Base-by-base conservation (phyloP, 1,140 invertebrate genomes). In the Bombus terrestris region DNA sequence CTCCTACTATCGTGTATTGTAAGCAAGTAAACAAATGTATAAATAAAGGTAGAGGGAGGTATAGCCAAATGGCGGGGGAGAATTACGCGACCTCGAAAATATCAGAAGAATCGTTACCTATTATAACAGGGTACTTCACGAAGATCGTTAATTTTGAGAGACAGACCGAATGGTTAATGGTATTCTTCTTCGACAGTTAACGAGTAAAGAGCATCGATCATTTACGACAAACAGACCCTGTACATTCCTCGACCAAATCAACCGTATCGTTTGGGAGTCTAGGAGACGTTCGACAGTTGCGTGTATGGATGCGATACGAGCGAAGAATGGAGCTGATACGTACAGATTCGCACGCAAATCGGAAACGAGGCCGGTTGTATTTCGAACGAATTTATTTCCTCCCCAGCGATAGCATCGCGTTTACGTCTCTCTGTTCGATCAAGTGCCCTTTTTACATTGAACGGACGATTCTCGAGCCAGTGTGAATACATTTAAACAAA, bases 371-470 rank as follows among this genome's bases (percentile, higher is more conserved):
- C 75, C 53, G 64, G 79, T 86, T 75, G 64, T 80, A 68, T 47
- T 89, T 85, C 71, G 66, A 62, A 87, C 82, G 71, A 78, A 41
- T 85, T 87, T 64, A 85, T 64, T 84, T 84, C 43, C 59, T 74
- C 75, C 59, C 12, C 79, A 62, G 75, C 41, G 66, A 83, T 43
- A 69, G 28, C 15, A 68, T 83, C 82, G 78, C 86, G 47, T 88
- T 92, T 93, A 84, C 85, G 87, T 91, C 89, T 92, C 88, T 91
- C 90, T 92, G 92, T 94, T 94, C 73, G 92, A 94, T 94, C 94
- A 94, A 94, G 94, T 94, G 93, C 91, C 93, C 93, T 94, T 94
- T 92, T 94, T 93, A 93, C 88, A 93, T 92, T 90, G 92, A 91
- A 93, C 91, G 69, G 62, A 88, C 84, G 64, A 83, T 71, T 81